phyloP scores from a whole-genome alignment of 1,140 invertebrate genomes.

The Apolygus lucorum region DNA sequence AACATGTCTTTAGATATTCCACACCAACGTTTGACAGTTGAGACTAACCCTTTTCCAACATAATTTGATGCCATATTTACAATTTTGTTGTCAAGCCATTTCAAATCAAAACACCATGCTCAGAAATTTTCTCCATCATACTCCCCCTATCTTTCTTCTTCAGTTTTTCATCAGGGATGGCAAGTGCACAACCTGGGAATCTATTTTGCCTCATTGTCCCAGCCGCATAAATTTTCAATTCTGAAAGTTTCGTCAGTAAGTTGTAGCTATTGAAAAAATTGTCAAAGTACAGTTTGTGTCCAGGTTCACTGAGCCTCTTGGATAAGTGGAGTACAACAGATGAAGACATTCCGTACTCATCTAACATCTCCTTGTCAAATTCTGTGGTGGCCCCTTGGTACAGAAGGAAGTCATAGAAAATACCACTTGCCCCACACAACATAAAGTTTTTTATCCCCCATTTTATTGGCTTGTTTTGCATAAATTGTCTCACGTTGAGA shows the following conservation, averaged over 20 bases:
- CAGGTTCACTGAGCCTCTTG: background rate
- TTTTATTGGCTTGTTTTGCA: conserved; percentile 26
- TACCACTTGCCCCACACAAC: conserved; percentile 32
- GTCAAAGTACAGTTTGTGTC: conserved; percentile 30
- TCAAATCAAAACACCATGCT: conserved; percentile 32
- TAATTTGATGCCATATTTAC: conserved; percentile 41
- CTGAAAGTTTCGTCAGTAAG: conserved; percentile 37
- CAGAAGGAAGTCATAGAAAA: conserved; percentile 33
- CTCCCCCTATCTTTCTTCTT: background rate
- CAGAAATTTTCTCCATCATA: background rate
- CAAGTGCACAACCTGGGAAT: conserved; percentile 29
- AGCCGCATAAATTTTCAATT: conserved; percentile 38
- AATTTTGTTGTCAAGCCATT: conserved; percentile 40
- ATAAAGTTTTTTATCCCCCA: conserved; percentile 33
- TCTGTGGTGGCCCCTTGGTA: conserved; percentile 33
- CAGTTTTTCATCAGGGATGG: background rate
- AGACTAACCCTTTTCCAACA: conserved; percentile 38
- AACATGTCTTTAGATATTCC: conserved; percentile 5
- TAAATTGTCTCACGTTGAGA: conserved; percentile 31
- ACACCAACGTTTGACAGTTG: conserved; percentile 38
- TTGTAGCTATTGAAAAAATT: conserved; percentile 38
- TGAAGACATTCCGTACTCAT: conserved; percentile 24
- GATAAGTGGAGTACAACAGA: conserved; percentile 5
- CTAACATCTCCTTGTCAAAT: conserved; percentile 19
- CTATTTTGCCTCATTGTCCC: conserved; percentile 37